Conservation (phyloP, 2,888 invertebrate genomes). For the Lasioglossum vierecki region DNA sequence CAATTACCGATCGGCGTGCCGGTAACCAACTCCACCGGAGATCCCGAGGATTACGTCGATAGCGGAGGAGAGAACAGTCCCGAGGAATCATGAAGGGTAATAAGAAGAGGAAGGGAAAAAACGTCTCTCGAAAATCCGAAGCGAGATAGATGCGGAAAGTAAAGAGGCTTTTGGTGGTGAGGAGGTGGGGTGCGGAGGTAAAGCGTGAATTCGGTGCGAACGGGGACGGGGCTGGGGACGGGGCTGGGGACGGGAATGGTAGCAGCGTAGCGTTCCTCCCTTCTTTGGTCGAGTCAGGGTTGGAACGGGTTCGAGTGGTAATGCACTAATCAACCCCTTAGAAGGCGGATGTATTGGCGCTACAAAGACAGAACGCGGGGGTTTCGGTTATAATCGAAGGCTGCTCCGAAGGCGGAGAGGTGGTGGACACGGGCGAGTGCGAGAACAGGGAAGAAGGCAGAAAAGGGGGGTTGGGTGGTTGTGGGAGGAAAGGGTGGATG, state of each 20-base stretch:
- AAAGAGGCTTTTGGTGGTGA: constrained; percentile 5
- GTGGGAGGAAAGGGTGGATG: constrained; percentile 20
- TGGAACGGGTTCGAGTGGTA: constrained; percentile 77
- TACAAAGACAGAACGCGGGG: constrained; percentile 71
- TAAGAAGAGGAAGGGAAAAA: constrained; percentile 34
- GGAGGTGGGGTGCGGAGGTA: constrained; percentile 38
- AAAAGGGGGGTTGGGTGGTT: constrained; percentile 15
- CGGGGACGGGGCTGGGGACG: constrained; percentile 62
- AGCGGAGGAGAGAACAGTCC: constrained; percentile 55
- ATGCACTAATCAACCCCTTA: constrained; percentile 81
- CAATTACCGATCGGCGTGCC: constrained; percentile 75
- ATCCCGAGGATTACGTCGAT: constrained; percentile 68
- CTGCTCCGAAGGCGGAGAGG: constrained; percentile 73
- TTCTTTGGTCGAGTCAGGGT: constrained; percentile 47
- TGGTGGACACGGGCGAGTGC: constrained; percentile 72
- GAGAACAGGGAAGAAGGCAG: constrained; percentile 64
- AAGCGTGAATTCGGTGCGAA: constrained; percentile 67
- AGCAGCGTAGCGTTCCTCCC: constrained; percentile 35
- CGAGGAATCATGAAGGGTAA: constrained; percentile 19
- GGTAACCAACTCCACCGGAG: constrained; percentile 64
- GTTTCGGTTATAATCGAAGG: constrained; percentile 82
- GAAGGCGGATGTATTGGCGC: constrained; percentile 77
- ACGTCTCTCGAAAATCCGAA: constrained; percentile 49
- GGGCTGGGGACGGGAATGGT: constrained; percentile 37
- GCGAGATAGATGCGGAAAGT: constrained; percentile 38